Percentiles rank a stretch among this genome's conserved stretches.
Evolutionary conservation across 1,140 invertebrate genomes (phyloP).

Genomic region (Acromyrmex charruanus): DNA sequence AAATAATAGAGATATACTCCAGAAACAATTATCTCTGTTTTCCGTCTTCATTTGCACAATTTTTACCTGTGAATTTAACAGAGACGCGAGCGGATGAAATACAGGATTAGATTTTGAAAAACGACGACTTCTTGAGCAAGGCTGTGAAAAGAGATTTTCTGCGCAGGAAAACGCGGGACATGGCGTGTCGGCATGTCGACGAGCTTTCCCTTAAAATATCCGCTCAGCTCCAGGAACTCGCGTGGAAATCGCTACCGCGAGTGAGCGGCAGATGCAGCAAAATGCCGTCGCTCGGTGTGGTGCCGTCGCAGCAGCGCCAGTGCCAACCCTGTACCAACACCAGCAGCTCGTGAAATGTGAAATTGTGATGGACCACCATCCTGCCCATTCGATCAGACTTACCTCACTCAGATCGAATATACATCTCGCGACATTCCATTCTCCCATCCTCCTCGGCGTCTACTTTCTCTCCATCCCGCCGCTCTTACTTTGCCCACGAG

Average conservation of each 20-base stretch:
- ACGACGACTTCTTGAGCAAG: background rate
- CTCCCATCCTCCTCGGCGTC: too few relatives aligned
- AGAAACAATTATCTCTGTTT: background rate
- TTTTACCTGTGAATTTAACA: conserved; percentile 5
- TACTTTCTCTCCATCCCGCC: background rate
- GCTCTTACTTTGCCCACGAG: background rate
- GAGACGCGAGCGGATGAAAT: conserved; percentile 28
- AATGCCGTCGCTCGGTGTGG: background rate
- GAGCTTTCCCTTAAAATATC: conserved; percentile 50
- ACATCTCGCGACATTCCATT: conserved; percentile 61
- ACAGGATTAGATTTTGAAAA: conserved; percentile 45
- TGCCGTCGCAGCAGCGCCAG: background rate
- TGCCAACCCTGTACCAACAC: background rate
- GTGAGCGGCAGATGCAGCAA: conserved; percentile 11
- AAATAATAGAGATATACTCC: background rate
- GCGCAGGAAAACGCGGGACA: conserved; percentile 33
- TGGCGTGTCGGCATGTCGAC: conserved; percentile 26
- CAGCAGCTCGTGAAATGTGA: conserved; percentile 56
- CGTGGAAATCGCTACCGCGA: conserved; percentile 34
- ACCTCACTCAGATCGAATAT: conserved; percentile 56
- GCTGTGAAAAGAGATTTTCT: conserved; percentile 53
- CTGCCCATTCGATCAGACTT: conserved; percentile 62
- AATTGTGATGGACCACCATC: conserved; percentile 61
- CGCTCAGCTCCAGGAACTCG: background rate
- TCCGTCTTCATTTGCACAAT: background rate